A percentile compares a stretch with the other conserved stretches of the same genome.
These are phyloP conservation scores for Melanotaenia parkinsoni DNA, from an alignment of 2,797 vertebrate genomes.

Conservation along the genomic window DNA sequence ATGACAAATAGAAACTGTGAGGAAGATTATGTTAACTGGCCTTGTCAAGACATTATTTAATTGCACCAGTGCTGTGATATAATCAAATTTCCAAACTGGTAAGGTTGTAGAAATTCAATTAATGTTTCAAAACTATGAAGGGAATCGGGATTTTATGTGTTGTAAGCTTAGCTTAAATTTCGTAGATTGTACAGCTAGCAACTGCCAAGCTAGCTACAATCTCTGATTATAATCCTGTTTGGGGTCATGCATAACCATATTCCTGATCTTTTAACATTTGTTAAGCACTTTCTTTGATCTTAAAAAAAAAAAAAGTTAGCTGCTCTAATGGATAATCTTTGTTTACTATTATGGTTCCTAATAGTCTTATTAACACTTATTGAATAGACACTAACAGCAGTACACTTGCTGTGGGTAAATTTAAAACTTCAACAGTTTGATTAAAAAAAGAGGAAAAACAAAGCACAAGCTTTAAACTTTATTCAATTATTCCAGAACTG, in stretches of 20 bases:
- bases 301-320: constrained; percentile 3
- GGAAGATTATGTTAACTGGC: background rate
- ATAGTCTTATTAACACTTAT: background rate
- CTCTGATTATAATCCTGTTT: background rate
- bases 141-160: background rate
- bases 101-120: background rate
- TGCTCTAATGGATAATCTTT: constrained; percentile 10
- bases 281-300: constrained; percentile 9
- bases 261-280: constrained; percentile 2
- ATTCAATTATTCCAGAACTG: constrained; percentile 1
- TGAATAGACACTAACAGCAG: background rate
- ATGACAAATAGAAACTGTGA: background rate
- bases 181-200: background rate
- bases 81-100: background rate
- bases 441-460: background rate
- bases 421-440: background rate
- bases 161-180: background rate
- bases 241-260: background rate
- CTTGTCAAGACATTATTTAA: background rate
- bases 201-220: background rate
- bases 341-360: constrained; percentile 28
- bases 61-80: background rate
- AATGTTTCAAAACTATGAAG: constrained; percentile 12
- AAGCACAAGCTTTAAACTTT: background rate
- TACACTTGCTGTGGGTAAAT: background rate